phyloP scores from a whole-genome alignment of 2,888 invertebrate species.

The Drosophila mercatorum region DNA sequence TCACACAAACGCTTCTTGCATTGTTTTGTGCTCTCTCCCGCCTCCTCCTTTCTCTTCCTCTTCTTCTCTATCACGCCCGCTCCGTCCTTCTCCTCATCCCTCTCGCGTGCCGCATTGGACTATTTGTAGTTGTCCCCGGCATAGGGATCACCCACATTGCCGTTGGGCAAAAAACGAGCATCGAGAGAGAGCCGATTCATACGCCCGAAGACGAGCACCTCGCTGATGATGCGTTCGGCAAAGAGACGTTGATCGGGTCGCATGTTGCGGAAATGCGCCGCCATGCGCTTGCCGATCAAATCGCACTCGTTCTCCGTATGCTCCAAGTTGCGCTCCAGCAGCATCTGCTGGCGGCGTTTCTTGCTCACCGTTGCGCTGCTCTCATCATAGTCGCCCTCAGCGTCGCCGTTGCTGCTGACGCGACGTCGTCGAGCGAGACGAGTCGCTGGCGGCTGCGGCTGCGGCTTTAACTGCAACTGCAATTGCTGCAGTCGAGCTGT shows the following conservation, averaged over 20 bases:
- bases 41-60: too few relatives aligned
- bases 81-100: too few relatives aligned
- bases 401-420: too few relatives aligned
- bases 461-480: too few relatives aligned
- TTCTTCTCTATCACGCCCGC: too few relatives aligned
- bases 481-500: too few relatives aligned
- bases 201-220: conserved; percentile 64
- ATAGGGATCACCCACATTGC: conserved; percentile 26
- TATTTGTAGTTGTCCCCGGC: conserved; percentile 16
- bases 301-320: conserved; percentile 61
- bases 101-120: not conserved
- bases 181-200: conserved; percentile 62
- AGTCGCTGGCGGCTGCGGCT: too few relatives aligned
- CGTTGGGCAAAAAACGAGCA: conserved; percentile 54
- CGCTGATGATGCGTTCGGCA: conserved; percentile 66
- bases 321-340: conserved; percentile 30
- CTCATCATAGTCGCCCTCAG: conserved; percentile 13
- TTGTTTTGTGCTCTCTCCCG: not conserved
- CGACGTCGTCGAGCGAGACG: too few relatives aligned
- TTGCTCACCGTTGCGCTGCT: conserved; percentile 12
- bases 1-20: conserved; percentile 11
- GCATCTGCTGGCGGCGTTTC: conserved; percentile 31
- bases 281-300: conserved; percentile 65
- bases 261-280: conserved; percentile 68
- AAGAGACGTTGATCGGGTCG: conserved; percentile 64